Evolutionary conservation across 2,888 invertebrate genomes (phyloP).

Genomic region (Drosophila niveifrons): DNA sequence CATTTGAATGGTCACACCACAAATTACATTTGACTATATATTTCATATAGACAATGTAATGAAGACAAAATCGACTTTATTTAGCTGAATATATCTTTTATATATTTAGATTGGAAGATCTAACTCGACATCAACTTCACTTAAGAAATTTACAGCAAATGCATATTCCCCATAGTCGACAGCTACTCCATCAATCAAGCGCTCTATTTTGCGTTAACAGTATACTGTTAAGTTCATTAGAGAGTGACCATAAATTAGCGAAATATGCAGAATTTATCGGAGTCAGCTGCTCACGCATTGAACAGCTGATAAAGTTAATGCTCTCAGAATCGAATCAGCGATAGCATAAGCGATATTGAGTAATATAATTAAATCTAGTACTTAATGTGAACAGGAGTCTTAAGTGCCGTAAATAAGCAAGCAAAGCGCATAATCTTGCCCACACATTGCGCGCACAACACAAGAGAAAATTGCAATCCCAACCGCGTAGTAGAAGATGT

Average conservation of each 20-base stretch:
- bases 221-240: neutral
- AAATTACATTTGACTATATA: neutral
- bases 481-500: slow-evolving; percentile 46
- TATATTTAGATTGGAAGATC: too few species aligned
- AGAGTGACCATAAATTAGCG: slow-evolving; percentile 33
- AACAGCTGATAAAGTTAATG: slow-evolving; percentile 58
- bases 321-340: slow-evolving; percentile 59
- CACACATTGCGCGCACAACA: slow-evolving; percentile 45
- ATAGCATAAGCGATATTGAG: slow-evolving; percentile 75
- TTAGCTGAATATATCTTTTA: too few species aligned
- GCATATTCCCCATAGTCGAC: slow-evolving; percentile 31
- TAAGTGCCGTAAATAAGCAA: slow-evolving; percentile 46
- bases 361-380: slow-evolving; percentile 70
- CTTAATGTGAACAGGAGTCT: slow-evolving; percentile 54
- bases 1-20: slow-evolving; percentile 25
- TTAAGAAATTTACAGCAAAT: too few species aligned
- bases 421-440: slow-evolving; percentile 7
- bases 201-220: slow-evolving; percentile 25
- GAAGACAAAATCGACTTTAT: too few species aligned
- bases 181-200: slow-evolving; percentile 7
- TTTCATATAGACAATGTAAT: neutral
- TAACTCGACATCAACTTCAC: too few species aligned
- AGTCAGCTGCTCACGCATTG: slow-evolving; percentile 42
- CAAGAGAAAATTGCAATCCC: slow-evolving; percentile 14
- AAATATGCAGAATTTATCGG: neutral